Evolutionary conservation across 1,140 invertebrate species (phyloP).

Genomic region (Dryas iulia): DNA sequence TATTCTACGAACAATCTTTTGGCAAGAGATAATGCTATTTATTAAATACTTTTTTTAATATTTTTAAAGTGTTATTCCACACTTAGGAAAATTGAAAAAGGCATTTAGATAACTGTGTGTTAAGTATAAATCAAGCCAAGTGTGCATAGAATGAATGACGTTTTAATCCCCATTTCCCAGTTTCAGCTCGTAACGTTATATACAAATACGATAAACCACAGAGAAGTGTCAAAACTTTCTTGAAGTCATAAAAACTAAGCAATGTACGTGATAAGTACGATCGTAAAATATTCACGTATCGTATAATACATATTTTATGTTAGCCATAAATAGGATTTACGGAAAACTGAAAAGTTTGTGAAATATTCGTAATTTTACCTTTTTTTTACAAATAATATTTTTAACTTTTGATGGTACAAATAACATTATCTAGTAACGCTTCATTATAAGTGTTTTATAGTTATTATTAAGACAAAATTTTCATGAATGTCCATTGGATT

Average conservation of each 20-base stretch:
- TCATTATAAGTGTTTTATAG: too few species aligned
- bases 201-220: background rate
- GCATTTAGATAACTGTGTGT: too few species aligned
- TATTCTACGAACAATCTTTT: too few species aligned
- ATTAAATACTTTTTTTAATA: too few species aligned
- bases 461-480: too few species aligned
- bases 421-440: too few species aligned
- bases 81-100: too few species aligned
- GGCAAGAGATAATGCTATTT: too few species aligned
- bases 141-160: background rate
- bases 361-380: background rate
- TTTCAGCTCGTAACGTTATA: background rate
- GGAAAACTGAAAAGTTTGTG: background rate
- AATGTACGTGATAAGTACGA: slow-evolving; percentile 1
- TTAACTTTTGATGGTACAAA: too few species aligned
- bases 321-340: background rate
- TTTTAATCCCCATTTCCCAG: background rate
- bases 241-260: slow-evolving; percentile 13
- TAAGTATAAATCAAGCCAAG: too few species aligned
- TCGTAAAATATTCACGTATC: slow-evolving; percentile 4
- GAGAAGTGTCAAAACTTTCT: slow-evolving; percentile 12
- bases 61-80: too few species aligned
- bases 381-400: background rate
- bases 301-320: slow-evolving; percentile 4
- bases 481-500: too few species aligned